Evolutionary conservation across 1,140 invertebrate species (phyloP).

Genomic region (Dreissena rostriformis): DNA sequence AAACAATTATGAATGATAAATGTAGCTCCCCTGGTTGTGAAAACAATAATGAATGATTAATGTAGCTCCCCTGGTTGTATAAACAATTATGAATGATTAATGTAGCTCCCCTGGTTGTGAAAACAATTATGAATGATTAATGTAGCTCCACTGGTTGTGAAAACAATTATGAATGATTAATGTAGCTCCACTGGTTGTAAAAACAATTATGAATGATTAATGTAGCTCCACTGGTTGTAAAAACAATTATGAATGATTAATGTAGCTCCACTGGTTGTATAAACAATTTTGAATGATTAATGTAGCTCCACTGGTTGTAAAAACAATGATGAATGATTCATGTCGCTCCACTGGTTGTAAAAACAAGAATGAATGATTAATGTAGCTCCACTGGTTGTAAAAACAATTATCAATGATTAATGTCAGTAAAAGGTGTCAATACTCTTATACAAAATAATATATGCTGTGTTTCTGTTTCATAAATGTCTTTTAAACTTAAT

Average conservation of each 20-base stretch:
- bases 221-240: no score
- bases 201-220: neutral
- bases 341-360: slow-evolving; percentile 83
- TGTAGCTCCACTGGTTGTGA: no score
- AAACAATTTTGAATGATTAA: neutral
- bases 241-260: slow-evolving; percentile 44
- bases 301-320: no score
- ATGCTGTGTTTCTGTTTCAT: no score
- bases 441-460: no score
- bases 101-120: slow-evolving; percentile 83
- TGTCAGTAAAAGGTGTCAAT: no score
- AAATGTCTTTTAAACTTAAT: no score
- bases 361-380: neutral
- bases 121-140: neutral
- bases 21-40: slow-evolving; percentile 83
- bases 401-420: no score
- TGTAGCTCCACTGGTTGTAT: slow-evolving; percentile 83
- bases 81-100: slow-evolving; percentile 44
- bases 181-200: slow-evolving; percentile 83
- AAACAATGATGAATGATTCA: slow-evolving; percentile 82
- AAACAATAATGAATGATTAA: neutral
- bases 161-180: slow-evolving; percentile 44
- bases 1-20: slow-evolving; percentile 44
- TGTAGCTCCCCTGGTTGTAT: no score
- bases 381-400: no score